Base-by-base conservation (phyloP, 92 coral and sea anemone genomes). In the Porites rus region DNA sequence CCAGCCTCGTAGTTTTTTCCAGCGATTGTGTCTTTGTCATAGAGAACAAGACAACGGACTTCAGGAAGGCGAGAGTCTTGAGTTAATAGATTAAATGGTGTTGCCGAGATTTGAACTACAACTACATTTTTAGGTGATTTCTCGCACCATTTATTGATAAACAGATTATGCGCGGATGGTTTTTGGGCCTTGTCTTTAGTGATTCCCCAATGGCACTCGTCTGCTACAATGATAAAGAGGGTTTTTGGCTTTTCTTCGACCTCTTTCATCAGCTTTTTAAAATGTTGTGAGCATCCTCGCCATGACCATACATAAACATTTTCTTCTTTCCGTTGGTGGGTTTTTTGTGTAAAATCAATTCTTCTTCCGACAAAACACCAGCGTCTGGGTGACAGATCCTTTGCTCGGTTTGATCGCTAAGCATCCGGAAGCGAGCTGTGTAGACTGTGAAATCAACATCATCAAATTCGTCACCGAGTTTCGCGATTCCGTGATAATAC, bases 201-300 rank as follows among this genome's bases (percentile, higher is more conserved):
- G 66, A 86, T 86, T 69, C 90, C 90, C 90, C 90, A 86, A 79
- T 86, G 90, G 70, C 90, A 86, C 51, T 86, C 90, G 69, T 86
- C 90, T 19, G 90, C 90, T 65, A 86, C 20, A 58, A 86, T 79
- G 79, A 86, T 64, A 25, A 86, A 86, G 25, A 86, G 54, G 7
- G 90, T 86, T 1, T 53, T 31, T 14, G 90, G 90, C 16, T 60
- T 68, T 46, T 70, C 76, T 6, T 77, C 51, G 69, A 86, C 82
- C 56, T 69, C 75, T 22, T 70, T 38, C 69, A 20, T 38, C 1
- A 86, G 79, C n/a, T 61, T 46, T 62, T 86, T 16, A 56, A 77
- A 82, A 8, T 86, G 72, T 38, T 60, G 11, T 68, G 31, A 9
- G 85, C 69, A 51, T 86, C 85, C 0, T 22, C 70, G 53, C 65